Percentiles rank a stretch among this genome's conserved stretches.
These are phyloP conservation scores for Sminthurides aquaticus DNA, from an alignment of 2,888 invertebrate genomes.

Conservation along the genomic window DNA sequence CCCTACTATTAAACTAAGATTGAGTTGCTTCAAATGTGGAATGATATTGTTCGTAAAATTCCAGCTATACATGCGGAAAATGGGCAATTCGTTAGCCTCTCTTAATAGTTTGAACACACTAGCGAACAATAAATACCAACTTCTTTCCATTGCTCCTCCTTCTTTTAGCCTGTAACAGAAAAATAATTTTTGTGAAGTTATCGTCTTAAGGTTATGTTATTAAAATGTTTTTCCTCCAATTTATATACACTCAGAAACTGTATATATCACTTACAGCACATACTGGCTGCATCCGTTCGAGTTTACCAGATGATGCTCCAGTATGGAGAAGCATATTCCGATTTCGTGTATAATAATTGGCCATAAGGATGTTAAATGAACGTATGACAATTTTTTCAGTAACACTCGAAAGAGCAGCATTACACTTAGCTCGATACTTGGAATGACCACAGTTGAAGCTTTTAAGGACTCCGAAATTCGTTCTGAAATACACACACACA, in stretches of 20 bases:
- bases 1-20: slow-evolving; percentile 15
- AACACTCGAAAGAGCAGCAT: slow-evolving; percentile 82
- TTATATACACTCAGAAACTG: neutral
- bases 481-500: slow-evolving; percentile 56
- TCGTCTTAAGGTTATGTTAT: neutral
- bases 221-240: neutral
- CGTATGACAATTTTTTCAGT: slow-evolving; percentile 71
- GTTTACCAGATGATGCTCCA: slow-evolving; percentile 20
- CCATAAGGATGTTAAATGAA: slow-evolving; percentile 80
- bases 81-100: slow-evolving; percentile 16
- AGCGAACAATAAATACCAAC: slow-evolving; percentile 14
- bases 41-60: slow-evolving; percentile 23
- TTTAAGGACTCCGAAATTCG: slow-evolving; percentile 75
- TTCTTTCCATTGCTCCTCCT: slow-evolving; percentile 13
- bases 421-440: slow-evolving; percentile 72
- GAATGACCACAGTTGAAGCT: slow-evolving; percentile 61
- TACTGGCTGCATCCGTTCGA: slow-evolving; percentile 9
- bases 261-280: slow-evolving; percentile 14
- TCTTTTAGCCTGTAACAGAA: slow-evolving; percentile 13
- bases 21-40: slow-evolving; percentile 18
- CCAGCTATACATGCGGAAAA: slow-evolving; percentile 24
- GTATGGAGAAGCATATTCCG: slow-evolving; percentile 46
- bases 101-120: slow-evolving; percentile 18
- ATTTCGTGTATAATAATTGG: slow-evolving; percentile 85
- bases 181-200: neutral